These are phyloP conservation scores for Ancistrus triradiatus DNA, from an alignment of 2,113 vertebrate species.

Conservation along the genomic window DNA sequence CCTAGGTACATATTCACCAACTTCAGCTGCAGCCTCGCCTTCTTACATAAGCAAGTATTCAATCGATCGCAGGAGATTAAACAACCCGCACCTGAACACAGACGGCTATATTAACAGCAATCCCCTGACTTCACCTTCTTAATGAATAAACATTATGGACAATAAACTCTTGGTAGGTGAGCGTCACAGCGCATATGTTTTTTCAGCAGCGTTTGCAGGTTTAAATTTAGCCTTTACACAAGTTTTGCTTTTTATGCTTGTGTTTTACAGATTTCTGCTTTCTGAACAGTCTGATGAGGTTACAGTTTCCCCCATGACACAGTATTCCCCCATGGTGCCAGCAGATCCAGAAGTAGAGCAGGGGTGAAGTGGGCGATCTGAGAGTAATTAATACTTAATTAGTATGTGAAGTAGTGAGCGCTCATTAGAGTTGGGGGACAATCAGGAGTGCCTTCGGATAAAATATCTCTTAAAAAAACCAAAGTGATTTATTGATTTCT, in stretches of 20 bases:
- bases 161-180: not conserved
- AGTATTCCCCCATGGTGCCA: conserved; percentile 29
- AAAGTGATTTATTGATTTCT: too few relatives aligned
- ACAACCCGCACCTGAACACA: conserved; percentile 27
- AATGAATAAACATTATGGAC: conserved; percentile 13
- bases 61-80: conserved; percentile 23
- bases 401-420: conserved; percentile 63
- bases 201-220: conserved; percentile 2
- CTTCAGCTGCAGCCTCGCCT: conserved; percentile 21
- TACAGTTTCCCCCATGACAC: conserved; percentile 32
- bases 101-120: conserved; percentile 11
- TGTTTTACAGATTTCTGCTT: conserved; percentile 1
- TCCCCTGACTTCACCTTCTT: conserved; percentile 11
- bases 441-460: conserved; percentile 53
- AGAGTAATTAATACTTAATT: conserved; percentile 70
- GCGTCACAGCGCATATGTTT: not conserved
- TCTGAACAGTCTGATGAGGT: conserved; percentile 27
- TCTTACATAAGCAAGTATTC: conserved; percentile 14
- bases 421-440: conserved; percentile 51
- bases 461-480: not conserved
- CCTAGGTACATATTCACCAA: too few relatives aligned
- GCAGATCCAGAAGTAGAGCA: conserved; percentile 43
- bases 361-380: conserved; percentile 67
- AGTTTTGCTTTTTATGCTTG: not conserved
- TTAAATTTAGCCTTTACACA: conserved; percentile 11